phyloP scores from a whole-genome alignment of 2,888 invertebrate species.

The Drosophila anomalipes region DNA sequence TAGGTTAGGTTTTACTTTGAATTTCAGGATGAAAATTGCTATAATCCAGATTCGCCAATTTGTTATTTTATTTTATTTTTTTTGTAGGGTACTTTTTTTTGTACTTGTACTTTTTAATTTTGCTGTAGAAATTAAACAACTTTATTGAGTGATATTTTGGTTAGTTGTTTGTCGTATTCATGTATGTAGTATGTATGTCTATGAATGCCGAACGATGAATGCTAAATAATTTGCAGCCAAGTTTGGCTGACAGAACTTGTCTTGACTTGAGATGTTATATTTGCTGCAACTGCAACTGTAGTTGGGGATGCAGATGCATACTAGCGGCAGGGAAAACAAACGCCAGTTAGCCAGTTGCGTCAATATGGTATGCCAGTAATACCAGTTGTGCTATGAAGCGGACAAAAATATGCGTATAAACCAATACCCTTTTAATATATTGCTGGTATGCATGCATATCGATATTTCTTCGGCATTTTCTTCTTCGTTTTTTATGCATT shows the following conservation, averaged over 20 bases:
- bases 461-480: constrained; percentile 27
- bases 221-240: constrained; percentile 43
- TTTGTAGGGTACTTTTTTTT: not conserved
- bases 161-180: constrained; percentile 9
- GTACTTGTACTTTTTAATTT: constrained; percentile 4
- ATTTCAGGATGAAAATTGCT: not conserved
- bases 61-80: not conserved
- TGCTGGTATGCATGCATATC: constrained; percentile 20
- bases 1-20: not conserved
- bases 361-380: constrained; percentile 49
- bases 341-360: constrained; percentile 30
- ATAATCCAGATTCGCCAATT: not conserved
- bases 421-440: constrained; percentile 39
- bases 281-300: constrained; percentile 14
- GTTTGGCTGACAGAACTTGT: constrained; percentile 51
- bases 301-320: constrained; percentile 11
- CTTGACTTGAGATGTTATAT: constrained; percentile 48
- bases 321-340: constrained; percentile 43
- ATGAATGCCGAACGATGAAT: constrained; percentile 1
- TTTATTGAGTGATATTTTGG: constrained; percentile 41
- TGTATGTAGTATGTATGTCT: constrained; percentile 27
- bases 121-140: constrained; percentile 17
- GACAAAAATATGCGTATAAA: not conserved
- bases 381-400: constrained; percentile 40
- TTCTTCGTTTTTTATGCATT: constrained; percentile 48